Evolutionary conservation across 2,797 vertebrate genomes (phyloP), one percentile per base, ranked within the genome.

Genomic region (Anguilla obscura): DNA sequence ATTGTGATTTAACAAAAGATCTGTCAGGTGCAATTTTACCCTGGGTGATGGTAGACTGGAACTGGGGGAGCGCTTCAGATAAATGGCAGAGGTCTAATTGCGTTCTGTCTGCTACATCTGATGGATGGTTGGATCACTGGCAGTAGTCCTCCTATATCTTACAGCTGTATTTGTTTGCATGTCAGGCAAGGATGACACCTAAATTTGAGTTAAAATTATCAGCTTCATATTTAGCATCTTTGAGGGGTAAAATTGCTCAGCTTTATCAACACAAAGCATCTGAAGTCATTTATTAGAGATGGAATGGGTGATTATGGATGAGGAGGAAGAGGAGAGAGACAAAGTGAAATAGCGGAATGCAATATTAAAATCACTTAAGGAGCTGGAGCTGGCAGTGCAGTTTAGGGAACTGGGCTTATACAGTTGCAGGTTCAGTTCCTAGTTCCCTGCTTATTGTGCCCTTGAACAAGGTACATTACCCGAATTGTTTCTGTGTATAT

Each of bases 21-120:
- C 83, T 84, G 83, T 84, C 48, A 2, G 27, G 48, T 30, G 83
- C n/a, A 84, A 84, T 84, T 54, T 54, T 56, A 9, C 12, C 83
- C 83, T 56, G 52, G 50, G 50, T 30, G 27, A 56, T 56, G 52
- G 83, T 84, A 16, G 83, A 54, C 50, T 56, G 48, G 83, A 54
- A 56, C 83, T 30, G 52, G n/a, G 52, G n/a, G 56, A 3, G 50
- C 9, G 12, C n/a, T 84, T 56, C 52, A 56, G 9, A 10, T 14
- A 56, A 54, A 84, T 50, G 79, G 79, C 79, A 50, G 79, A 84
- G 83, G 83, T 56, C 83, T 84, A 84, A 84, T 84, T 84, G 83
- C 50, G 21, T 50, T 50, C 79, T 82, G 45, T 82, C 79, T 50
- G 21, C 79, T 82, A 50, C 79, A 50, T 82, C 79, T 82, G 79